Base-by-base conservation (phyloP, 2,113 vertebrate species). In the Poeciliopsis retropinna region DNA sequence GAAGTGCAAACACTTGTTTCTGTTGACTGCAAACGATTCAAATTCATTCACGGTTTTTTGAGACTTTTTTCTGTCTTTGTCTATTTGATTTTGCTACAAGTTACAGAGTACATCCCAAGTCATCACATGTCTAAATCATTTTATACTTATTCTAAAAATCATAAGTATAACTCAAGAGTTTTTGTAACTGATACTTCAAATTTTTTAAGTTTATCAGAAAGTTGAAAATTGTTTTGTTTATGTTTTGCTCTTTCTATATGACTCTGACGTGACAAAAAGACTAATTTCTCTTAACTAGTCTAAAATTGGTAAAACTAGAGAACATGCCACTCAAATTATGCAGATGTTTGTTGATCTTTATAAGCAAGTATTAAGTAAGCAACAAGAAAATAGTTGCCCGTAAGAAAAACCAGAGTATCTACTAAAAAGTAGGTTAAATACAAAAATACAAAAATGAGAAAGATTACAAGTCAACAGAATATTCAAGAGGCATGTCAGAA, bases 1-100 rank as follows among this genome's bases (percentile, higher is more conserved):
- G 66, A 22, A 54, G 37, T 67, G 64, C 47, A 62, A 71, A 78
- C 31, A 41, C 60, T 64, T 76, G 70, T 83, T 81, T 79, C 41
- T 75, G 60, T 29, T 77, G 70, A 64, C 57, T 71, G 27, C 61
- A 28, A 70, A 73, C 19, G 44, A 80, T 79, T 31, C 31, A 54
- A 65, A 73, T 76, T 7, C n/a, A 27, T 41, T 72, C 31, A 77
- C 60, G 67, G 10, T 75, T 78, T 34, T 64, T 12, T 69, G 60
- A 73, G 39, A 51, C n/a, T 37, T 63, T 41, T 28, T 28, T 34
- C 14, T 13, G 31, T 25, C 63, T 28, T 28, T 39, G 3, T 71
- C 27, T 37, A 10, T 69, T 68, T 70, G 9, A 7, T 31, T 32
- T 66, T 37, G n/a, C 27, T 68, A 71, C 57, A 76, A 64, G 13